phyloP scores from a whole-genome alignment of 2,797 vertebrate species.

The Amphiprion clarkii region DNA sequence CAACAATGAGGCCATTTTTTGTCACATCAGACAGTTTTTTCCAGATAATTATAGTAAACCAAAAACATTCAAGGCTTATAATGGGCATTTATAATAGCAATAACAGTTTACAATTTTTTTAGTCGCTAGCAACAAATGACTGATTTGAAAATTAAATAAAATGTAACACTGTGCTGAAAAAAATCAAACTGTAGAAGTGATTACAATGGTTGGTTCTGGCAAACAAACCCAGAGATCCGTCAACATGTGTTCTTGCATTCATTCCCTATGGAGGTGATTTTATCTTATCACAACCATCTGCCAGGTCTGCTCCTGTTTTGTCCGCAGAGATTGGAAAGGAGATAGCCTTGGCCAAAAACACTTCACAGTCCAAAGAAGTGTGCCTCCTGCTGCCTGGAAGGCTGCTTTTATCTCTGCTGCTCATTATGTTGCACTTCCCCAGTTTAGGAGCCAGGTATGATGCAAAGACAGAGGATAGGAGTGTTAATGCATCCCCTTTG shows the following conservation, averaged over 20 bases:
- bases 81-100: neutral
- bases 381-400: conserved; percentile 71
- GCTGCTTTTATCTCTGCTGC: conserved; percentile 74
- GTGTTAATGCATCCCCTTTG: conserved; percentile 64
- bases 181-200: neutral
- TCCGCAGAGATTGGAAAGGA: conserved; percentile 63
- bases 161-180: neutral
- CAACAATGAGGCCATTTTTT: conserved; percentile 9
- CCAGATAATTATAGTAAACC: conserved; percentile 22
- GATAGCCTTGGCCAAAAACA: conserved; percentile 62
- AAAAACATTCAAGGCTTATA: neutral
- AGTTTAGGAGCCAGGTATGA: conserved; percentile 57
- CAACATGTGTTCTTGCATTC: conserved; percentile 47
- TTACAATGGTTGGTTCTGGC: conserved; percentile 19
- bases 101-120: neutral
- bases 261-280: conserved; percentile 56
- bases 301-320: conserved; percentile 73
- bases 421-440: conserved; percentile 61
- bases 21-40: neutral
- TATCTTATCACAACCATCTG: conserved; percentile 77
- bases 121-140: neutral
- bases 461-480: conserved; percentile 67
- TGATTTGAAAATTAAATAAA: conserved; percentile 3
- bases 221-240: conserved; percentile 42
- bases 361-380: conserved; percentile 60